Conservation (phyloP, 1,140 invertebrate genomes). For the Achatina immaculata region DNA sequence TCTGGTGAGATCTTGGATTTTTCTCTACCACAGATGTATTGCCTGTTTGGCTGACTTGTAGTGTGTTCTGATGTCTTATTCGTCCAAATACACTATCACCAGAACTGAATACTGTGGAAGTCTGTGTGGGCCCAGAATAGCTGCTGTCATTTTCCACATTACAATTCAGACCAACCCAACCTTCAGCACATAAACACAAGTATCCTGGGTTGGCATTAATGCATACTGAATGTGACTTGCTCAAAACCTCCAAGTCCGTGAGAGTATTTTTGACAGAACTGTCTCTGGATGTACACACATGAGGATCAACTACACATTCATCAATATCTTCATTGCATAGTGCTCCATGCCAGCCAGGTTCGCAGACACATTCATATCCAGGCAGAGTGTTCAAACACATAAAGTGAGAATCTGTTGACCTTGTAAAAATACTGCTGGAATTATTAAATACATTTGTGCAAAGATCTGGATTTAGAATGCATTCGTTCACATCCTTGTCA, state of each 20-base stretch:
- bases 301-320: conserved; percentile 72
- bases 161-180: conserved; percentile 2
- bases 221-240: background rate
- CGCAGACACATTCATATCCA: conserved; percentile 16
- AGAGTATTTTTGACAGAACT: background rate
- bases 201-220: background rate
- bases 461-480: conserved; percentile 4
- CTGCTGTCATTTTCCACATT: background rate
- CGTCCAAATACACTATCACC: too few relatives aligned
- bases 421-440: conserved; percentile 60
- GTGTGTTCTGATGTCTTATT: too few relatives aligned
- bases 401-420: background rate
- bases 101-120: too few relatives aligned
- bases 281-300: background rate
- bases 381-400: conserved; percentile 3
- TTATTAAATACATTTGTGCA: background rate
- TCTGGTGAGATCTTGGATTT: too few relatives aligned
- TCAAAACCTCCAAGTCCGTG: background rate
- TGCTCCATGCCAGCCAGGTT: conserved; percentile 44
- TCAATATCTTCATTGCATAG: conserved; percentile 66
- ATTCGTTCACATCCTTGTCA: conserved; percentile 51
- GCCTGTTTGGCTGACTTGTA: too few relatives aligned
- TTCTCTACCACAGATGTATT: too few relatives aligned
- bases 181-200: conserved; percentile 5
- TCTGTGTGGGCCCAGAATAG: background rate